These are phyloP conservation scores for Liodrosophila aerea DNA, from an alignment of 2,888 invertebrate species.

Conservation along the genomic window DNA sequence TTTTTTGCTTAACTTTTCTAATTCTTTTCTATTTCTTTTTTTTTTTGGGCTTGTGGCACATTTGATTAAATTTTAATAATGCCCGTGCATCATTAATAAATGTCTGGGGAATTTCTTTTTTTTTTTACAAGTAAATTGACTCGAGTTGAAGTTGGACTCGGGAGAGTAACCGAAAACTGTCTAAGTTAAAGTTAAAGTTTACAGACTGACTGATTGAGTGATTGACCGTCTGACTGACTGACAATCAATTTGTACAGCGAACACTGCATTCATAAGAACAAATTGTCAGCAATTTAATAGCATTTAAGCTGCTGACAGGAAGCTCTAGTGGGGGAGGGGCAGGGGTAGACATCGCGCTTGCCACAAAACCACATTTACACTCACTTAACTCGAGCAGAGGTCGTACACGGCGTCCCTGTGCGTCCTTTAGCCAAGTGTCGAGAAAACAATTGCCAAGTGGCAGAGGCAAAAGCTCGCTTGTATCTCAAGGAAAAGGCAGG, in stretches of 20 bases:
- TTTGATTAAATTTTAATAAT: conserved; percentile 82
- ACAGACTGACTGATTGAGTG: not conserved
- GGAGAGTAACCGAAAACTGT: conserved; percentile 12
- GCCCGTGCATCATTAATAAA: conserved; percentile 79
- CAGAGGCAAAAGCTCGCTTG: conserved; percentile 15
- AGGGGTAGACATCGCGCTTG: conserved; percentile 5
- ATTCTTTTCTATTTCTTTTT: conserved; percentile 6
- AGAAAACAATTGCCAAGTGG: conserved; percentile 63
- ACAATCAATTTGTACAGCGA: conserved; percentile 40
- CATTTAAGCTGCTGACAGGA: conserved; percentile 65
- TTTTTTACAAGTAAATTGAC: conserved; percentile 61
- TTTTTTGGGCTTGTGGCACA: conserved; percentile 54
- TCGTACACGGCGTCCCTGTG: conserved; percentile 15
- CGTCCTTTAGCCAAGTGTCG: conserved; percentile 33
- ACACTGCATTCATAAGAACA: conserved; percentile 47
- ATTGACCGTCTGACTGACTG: conserved; percentile 9
- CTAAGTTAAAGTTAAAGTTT: not conserved
- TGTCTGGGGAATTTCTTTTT: conserved; percentile 55
- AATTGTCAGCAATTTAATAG: conserved; percentile 77
- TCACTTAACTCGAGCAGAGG: conserved; percentile 64
- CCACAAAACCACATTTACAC: conserved; percentile 68
- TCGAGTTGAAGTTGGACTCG: conserved; percentile 33
- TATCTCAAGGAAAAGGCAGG: conserved; percentile 1
- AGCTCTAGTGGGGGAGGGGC: conserved; percentile 23
- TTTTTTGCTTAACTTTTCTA: conserved; percentile 23